phyloP scores from a whole-genome alignment of 2,797 vertebrate genomes.

The Anguilla pacifica region DNA sequence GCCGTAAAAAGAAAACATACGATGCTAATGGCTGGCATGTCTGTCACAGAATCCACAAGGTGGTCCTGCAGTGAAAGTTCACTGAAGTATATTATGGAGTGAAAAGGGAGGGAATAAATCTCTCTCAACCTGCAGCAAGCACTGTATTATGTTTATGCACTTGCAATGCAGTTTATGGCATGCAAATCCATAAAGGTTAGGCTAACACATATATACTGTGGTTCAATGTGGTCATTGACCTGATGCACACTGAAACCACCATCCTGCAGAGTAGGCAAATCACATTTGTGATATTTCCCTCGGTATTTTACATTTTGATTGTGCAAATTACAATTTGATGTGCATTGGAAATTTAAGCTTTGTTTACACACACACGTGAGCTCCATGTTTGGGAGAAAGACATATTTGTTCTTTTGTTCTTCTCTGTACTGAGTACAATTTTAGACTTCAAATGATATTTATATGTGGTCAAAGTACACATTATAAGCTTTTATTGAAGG shows the following conservation, averaged over 20 bases:
- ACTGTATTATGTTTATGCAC: constrained; percentile 67
- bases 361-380: constrained; percentile 34
- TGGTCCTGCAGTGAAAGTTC: constrained; percentile 55
- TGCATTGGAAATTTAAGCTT: constrained; percentile 59
- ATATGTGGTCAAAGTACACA: too few species aligned
- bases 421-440: too few species aligned
- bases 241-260: constrained; percentile 57
- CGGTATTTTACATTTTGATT: constrained; percentile 30
- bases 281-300: constrained; percentile 35
- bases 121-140: constrained; percentile 58
- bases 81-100: constrained; percentile 49
- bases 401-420: too few species aligned
- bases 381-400: too few species aligned
- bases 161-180: constrained; percentile 56
- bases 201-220: constrained; percentile 66
- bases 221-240: constrained; percentile 56
- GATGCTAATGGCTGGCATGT: constrained; percentile 50
- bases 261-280: constrained; percentile 55
- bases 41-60: constrained; percentile 50
- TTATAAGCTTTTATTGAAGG: too few species aligned
- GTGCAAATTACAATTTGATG: constrained; percentile 4
- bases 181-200: constrained; percentile 52
- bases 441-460: too few species aligned
- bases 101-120: constrained; percentile 58
- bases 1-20: constrained; percentile 49